These are phyloP conservation scores for Ochlodes sylvanus DNA, from an alignment of 2,888 invertebrate species.

Conservation along the genomic window DNA sequence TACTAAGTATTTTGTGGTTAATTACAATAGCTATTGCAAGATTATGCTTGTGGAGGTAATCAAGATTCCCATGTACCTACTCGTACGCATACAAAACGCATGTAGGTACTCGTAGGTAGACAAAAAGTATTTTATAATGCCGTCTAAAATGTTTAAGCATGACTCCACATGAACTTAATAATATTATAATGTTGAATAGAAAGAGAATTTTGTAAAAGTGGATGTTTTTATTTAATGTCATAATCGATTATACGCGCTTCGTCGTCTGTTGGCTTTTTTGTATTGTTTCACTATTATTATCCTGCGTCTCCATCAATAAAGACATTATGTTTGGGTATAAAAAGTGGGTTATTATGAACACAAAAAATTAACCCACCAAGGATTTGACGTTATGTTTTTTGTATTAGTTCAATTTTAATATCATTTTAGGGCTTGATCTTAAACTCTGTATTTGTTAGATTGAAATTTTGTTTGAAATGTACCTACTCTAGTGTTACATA, in stretches of 20 bases:
- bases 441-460: background rate
- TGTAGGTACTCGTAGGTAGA: no score
- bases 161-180: background rate
- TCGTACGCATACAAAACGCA: no score
- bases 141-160: background rate
- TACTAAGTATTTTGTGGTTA: no score
- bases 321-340: slow-evolving; percentile 55
- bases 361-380: slow-evolving; percentile 25
- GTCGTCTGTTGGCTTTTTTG: slow-evolving; percentile 19
- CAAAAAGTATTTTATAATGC: background rate
- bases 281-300: slow-evolving; percentile 38
- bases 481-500: no score
- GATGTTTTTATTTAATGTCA: slow-evolving; percentile 27
- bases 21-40: no score
- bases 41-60: no score
- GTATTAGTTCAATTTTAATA: background rate
- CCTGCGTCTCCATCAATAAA: slow-evolving; percentile 68
- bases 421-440: background rate
- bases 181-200: background rate
- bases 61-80: no score
- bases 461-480: no score
- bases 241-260: slow-evolving; percentile 25
- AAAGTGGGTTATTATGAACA: slow-evolving; percentile 12
- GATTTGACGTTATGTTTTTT: slow-evolving; percentile 13
- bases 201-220: slow-evolving; percentile 1